Base-by-base conservation (phyloP, 1,140 invertebrate species). In the Heterodera schachtii region DNA sequence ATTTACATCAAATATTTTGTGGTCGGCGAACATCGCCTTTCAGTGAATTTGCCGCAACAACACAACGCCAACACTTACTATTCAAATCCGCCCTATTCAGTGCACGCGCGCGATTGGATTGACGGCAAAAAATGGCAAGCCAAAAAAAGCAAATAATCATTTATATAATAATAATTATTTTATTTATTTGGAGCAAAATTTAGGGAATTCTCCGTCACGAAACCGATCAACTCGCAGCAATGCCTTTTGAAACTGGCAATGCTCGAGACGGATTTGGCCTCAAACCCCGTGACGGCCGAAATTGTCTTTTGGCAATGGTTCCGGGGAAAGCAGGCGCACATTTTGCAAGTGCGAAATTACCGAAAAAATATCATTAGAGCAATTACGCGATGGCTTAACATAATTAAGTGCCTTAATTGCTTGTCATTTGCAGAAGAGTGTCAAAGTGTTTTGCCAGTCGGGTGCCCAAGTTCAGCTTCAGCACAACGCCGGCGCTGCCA, bases 81-180 rank as follows among this genome's bases (percentile, higher is more conserved):
- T 47, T 78, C 77, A 2, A 78, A 21, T 69, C 46, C 41, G 1
- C 64, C 9, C 21, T 44, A 47, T 64, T 70, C 49, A 11, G 60
- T 70, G 64, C 43, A 67, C 19, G 49, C 60, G 31, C 77, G 77
- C 0, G 77, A 66, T 69, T 78, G 77, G 77, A 69, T 70, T 41
- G 77, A 78, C 7, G 77, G 77, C 44, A 78, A 64, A 70, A 70
- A 78, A 78, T 78, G 77, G 77, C 21, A n/a, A 43, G 11, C 9
- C 67, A 31, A 31, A 71, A n/a, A 69, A 69, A 69, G 16, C 8
- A 7, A 5, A n/a, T 43, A 31, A 60, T 64, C 16, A 41, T 16
- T 1, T 44, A 47, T 16, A 13, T n/a, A 44, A 43, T 19, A 64
- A 41, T 57, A 9, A 19, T 16, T 43, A 69, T 19, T n/a, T 64